Base-by-base conservation (phyloP, 2,888 invertebrate species). In the Tetramorium bicarinatum region DNA sequence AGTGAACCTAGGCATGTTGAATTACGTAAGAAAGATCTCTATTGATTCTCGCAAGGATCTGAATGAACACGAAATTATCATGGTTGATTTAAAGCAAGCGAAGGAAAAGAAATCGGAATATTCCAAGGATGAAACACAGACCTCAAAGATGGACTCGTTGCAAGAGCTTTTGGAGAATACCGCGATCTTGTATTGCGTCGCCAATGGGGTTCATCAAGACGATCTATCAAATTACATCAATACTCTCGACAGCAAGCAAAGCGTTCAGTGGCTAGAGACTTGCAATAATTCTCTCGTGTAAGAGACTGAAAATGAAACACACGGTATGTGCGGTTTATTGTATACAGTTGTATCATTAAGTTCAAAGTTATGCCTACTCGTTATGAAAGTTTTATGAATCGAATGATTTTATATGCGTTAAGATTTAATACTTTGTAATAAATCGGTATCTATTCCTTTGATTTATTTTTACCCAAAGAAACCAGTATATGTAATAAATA, bases 181-280 rank as follows among this genome's bases (percentile, higher is more conserved):
- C 6, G 93, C 94, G 8, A 83, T 94, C 44, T 86, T 95, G 34
- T 95, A 95, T 85, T 94, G 95, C 75, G 91, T 93, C 0, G 93
- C 94, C 3, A 92, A 92, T 74, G 94, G 94, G 3, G 91, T 93
- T 29, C 91, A 92, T 64, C 94, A 95, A 49, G 91, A 91, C 8
- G 92, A 93, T 83, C 83, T 95, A 8, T 92, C 92, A 0, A 89
- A 91, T 62, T 95, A 95, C 67, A 89, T 94, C 9, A 87, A 94
- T 56, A 92, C 90, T 67, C 86, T 94, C 47, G 92, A 94, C 62
- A 87, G 89, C 0, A 87, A 88, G 8, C 92, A 94, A 59, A 92
- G 91, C 66, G 83, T 92, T 15, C 89, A 93, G 62, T 94, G 93
- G 93, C 71, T 94, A n/a, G 88, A 92, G 18, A 87, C 80, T 67